These are phyloP conservation scores for Teleogryllus oceanicus DNA, from an alignment of 2,888 invertebrate species.

Conservation along the genomic window DNA sequence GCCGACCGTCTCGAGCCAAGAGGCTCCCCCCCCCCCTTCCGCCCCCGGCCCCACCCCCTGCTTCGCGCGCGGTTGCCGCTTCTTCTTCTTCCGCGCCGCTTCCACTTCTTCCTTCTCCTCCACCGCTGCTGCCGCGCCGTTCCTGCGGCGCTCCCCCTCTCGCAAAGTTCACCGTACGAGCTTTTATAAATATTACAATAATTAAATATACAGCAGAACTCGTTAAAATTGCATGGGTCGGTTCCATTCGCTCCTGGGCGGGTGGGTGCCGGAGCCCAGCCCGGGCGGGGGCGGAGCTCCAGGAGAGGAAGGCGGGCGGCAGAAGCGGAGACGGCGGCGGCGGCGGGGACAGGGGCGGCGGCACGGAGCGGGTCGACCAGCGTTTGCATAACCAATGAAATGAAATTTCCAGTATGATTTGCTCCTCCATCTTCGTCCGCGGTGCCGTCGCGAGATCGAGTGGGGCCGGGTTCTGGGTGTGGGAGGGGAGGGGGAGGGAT, in stretches of 20 bases:
- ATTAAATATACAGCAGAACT: conserved; percentile 49
- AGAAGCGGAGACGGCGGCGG: conserved; percentile 41
- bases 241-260: conserved; percentile 43
- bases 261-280: conserved; percentile 40
- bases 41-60: neutral
- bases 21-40: neutral
- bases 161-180: conserved; percentile 37
- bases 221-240: conserved; percentile 46
- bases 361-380: conserved; percentile 30
- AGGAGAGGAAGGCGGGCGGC: conserved; percentile 38
- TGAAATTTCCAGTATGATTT: conserved; percentile 36
- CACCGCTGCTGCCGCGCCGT: neutral
- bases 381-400: conserved; percentile 36
- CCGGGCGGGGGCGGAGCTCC: conserved; percentile 39
- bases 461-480: neutral
- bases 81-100: conserved; percentile 23
- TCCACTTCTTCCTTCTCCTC: conserved; percentile 22
- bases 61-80: conserved; percentile 18
- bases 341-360: conserved; percentile 37
- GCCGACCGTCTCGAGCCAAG: too few relatives aligned
- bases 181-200: conserved; percentile 51
- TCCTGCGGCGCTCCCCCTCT: neutral
- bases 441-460: neutral
- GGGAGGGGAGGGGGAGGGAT: neutral
- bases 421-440: conserved; percentile 20